These are phyloP conservation scores for Prosopocoilus inquinatus DNA, from an alignment of 2,888 invertebrate genomes.

Conservation along the genomic window DNA sequence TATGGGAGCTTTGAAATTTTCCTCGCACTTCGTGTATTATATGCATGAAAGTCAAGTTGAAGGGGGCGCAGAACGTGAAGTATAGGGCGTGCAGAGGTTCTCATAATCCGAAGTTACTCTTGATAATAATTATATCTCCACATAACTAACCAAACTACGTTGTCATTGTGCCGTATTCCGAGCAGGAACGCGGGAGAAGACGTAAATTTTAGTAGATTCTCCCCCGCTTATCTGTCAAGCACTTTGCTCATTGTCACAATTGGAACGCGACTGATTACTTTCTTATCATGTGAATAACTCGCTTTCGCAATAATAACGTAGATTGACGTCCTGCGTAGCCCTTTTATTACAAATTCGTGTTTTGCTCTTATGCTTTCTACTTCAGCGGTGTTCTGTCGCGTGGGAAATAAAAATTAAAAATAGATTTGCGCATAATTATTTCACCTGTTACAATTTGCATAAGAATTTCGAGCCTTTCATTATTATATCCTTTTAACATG, in stretches of 20 bases:
- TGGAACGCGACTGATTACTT: constrained; percentile 30
- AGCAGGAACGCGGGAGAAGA: constrained; percentile 20
- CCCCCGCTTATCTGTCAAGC: constrained; percentile 33
- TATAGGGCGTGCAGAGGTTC: neutral
- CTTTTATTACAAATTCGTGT: too few relatives aligned
- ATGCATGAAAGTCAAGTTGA: neutral
- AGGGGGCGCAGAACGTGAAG: neutral
- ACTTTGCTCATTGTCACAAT: constrained; percentile 35
- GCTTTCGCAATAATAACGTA: too few relatives aligned
- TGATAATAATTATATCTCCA: constrained; percentile 30
- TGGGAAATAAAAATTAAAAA: too few relatives aligned
- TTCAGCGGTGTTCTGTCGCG: too few relatives aligned
- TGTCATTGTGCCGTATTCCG: constrained; percentile 21
- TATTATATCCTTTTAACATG: too few relatives aligned
- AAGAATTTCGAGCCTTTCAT: too few relatives aligned
- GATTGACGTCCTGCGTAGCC: too few relatives aligned
- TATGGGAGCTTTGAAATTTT: too few relatives aligned
- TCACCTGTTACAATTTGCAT: too few relatives aligned
- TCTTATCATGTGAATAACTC: constrained; percentile 23
- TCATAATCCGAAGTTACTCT: neutral
- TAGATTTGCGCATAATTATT: too few relatives aligned
- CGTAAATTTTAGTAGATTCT: constrained; percentile 27
- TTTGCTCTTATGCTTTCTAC: too few relatives aligned
- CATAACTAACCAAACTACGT: constrained; percentile 29
- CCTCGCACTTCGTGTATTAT: too few relatives aligned